Evolutionary conservation across 2,797 vertebrate species (phyloP), one percentile per base, ranked within the genome.

Genomic region (Delichon dasypus): DNA sequence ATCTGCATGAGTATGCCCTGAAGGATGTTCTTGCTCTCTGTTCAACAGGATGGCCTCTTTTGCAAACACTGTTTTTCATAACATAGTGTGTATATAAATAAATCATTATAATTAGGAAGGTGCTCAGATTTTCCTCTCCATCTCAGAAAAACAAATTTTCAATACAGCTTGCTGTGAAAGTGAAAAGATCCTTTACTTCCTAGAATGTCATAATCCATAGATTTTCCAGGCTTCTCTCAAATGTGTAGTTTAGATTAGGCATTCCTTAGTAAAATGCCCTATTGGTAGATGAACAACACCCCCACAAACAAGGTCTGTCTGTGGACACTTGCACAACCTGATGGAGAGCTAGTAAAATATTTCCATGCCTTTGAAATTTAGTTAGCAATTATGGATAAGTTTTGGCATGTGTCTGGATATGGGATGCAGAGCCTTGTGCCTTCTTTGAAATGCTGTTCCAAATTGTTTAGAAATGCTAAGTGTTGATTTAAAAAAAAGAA

Each of bases 351-450:
- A 67, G 53, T 88, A 53, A 74, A 80, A 10, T 70, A 92, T 96
- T 95, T 95, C 85, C 90, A 88, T 90, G 72, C 48, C 85, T 96
- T 96, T 97, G 92, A 96, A 94, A 95, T 78, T 72, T 68, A 70
- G 72, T 83, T 89, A 62, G 73, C 85, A 92, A 14, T 93, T 93
- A 72, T 83, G 78, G 82, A 23, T 93, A 87, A 80, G 92, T 95
- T 95, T 93, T 93, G 87, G 72, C 90, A 80, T 88, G 84, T 83
- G 65, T 65, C 61, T 91, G 72, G 54, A 85, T 81, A 85, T 75
- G 57, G 50, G 81, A 62, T 67, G 40, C 30, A 53, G 64, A 90
- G 38, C 48, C 45, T 74, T 95, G 13, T 1, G 11, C 32, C 19
- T 91, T 53, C 72, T 94, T 88, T 94, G 75, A 90, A 95, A 90